Evolutionary conservation across 2,113 vertebrate species (phyloP).

Genomic region (Lepus timidus): DNA sequence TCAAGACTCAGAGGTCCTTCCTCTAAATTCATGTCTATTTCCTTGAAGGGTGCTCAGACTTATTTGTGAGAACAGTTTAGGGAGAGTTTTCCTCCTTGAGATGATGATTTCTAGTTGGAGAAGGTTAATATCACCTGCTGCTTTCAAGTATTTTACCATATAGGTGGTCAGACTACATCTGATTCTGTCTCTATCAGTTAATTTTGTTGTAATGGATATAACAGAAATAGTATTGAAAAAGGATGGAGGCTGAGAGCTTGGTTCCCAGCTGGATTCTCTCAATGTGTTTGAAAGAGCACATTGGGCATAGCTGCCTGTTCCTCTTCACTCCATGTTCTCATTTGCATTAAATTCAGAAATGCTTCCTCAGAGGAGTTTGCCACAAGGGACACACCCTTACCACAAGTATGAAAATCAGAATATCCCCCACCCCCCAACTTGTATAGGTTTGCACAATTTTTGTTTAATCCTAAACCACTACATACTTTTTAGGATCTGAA

Average conservation of each 20-base stretch:
- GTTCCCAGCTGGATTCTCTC: background rate
- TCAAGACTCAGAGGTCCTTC: background rate
- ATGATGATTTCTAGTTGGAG: background rate
- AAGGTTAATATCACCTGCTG: background rate
- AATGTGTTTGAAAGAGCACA: background rate
- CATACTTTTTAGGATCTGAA: too few species aligned
- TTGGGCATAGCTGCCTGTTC: background rate
- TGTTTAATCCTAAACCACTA: background rate
- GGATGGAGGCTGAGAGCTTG: background rate
- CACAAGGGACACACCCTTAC: background rate
- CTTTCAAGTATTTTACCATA: accelerated
- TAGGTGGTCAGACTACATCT: background rate
- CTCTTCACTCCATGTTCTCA: background rate
- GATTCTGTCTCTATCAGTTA: background rate
- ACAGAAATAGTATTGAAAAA: background rate
- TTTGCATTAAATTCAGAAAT: background rate
- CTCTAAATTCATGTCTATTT: background rate
- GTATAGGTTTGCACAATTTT: background rate
- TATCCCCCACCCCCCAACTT: background rate
- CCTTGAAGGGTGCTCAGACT: too few species aligned
- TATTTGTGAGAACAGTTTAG: background rate
- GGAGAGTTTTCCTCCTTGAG: background rate
- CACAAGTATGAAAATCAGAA: background rate
- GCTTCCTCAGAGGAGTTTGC: background rate
- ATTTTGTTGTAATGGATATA: background rate